phyloP scores from a whole-genome alignment of 2,797 vertebrate species.

The Gobio occitaniae region DNA sequence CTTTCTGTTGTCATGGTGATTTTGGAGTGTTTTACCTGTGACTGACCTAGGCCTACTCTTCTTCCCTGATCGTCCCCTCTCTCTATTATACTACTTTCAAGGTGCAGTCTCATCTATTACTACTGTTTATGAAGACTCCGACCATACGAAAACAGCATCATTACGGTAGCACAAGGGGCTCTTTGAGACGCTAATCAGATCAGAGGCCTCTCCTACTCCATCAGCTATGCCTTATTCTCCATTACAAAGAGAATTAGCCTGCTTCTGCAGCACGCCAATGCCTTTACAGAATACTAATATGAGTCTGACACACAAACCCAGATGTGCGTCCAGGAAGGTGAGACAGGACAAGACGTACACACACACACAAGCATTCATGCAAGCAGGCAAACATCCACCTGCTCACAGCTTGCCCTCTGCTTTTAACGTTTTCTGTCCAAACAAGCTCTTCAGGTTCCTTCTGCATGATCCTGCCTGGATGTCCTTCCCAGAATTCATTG shows the following conservation, averaged over 20 bases:
- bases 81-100: constrained; percentile 13
- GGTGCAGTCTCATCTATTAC: constrained; percentile 30
- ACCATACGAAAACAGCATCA: constrained; percentile 55
- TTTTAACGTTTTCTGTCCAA: constrained; percentile 50
- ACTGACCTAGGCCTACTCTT: constrained; percentile 18
- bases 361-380: constrained; percentile 23
- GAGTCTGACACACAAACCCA: constrained; percentile 16
- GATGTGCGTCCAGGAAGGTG: constrained; percentile 13
- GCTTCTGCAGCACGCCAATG: constrained; percentile 34
- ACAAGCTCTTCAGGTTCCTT: constrained; percentile 48
- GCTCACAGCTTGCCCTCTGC: constrained; percentile 49
- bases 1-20: constrained; percentile 12
- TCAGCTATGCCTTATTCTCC: constrained; percentile 53
- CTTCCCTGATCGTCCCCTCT: background rate
- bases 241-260: constrained; percentile 57
- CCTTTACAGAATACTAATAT: constrained; percentile 53
- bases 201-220: constrained; percentile 54
- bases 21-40: background rate
- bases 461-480: background rate
- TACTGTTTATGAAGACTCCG: constrained; percentile 38
- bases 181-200: constrained; percentile 57
- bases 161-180: constrained; percentile 45
- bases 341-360: background rate
- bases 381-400: constrained; percentile 50
- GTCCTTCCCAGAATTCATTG: constrained; percentile 24